Conservation (phyloP, 2,797 vertebrate genomes). For the Falco concolor region DNA sequence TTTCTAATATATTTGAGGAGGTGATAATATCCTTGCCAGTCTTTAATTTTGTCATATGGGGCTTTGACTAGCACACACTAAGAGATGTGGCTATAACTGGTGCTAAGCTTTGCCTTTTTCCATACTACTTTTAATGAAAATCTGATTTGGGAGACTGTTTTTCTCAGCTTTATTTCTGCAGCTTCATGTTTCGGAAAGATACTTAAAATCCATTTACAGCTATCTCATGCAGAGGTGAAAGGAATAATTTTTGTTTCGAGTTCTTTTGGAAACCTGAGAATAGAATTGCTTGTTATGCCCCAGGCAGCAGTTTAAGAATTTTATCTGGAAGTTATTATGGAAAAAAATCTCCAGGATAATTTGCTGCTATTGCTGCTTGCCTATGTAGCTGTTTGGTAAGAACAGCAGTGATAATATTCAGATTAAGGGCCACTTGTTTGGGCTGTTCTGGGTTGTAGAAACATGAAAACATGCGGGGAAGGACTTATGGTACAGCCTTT, state of each 20-base stretch:
- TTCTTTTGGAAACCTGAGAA: conserved; percentile 17
- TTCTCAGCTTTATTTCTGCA: background rate
- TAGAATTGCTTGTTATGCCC: background rate
- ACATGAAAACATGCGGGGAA: background rate
- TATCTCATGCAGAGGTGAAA: background rate
- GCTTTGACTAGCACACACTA: background rate
- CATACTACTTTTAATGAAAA: background rate
- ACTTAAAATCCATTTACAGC: background rate
- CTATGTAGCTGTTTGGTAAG: background rate
- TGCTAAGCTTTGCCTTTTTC: background rate
- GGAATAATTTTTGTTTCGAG: background rate
- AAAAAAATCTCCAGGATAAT: background rate
- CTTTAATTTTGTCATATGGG: background rate
- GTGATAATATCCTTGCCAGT: background rate
- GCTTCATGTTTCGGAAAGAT: background rate
- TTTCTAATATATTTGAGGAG: background rate
- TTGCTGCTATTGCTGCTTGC: background rate
- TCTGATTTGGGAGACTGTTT: background rate
- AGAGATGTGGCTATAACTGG: background rate
- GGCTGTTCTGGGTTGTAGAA: background rate
- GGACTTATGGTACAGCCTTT: background rate
- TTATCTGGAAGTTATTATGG: conserved; percentile 20
- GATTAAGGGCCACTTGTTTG: background rate
- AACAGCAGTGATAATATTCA: background rate
- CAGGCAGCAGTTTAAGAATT: background rate